These are phyloP conservation scores for Apamea monoglypha DNA, from an alignment of 2,888 invertebrate genomes.

Conservation along the genomic window DNA sequence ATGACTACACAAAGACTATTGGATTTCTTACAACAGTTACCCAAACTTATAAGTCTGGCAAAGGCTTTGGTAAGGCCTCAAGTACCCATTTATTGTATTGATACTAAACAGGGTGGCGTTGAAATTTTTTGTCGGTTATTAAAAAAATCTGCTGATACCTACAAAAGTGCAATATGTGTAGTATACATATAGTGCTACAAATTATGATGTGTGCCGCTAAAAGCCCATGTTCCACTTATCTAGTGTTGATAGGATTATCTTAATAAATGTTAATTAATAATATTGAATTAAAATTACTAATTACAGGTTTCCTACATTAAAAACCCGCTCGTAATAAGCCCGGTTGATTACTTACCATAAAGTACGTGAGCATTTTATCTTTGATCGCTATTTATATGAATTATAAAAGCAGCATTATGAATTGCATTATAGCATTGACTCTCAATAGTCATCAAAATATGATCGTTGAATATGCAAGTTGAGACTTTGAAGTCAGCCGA, in stretches of 20 bases:
- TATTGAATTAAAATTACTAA: constrained; percentile 18
- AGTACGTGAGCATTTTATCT: neutral
- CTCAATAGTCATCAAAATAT: neutral
- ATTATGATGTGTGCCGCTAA: neutral
- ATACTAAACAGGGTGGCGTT: too few relatives aligned
- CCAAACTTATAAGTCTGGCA: too few relatives aligned
- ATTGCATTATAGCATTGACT: neutral
- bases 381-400: neutral
- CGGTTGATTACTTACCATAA: constrained; percentile 18
- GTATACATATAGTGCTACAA: too few relatives aligned
- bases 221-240: constrained; percentile 23
- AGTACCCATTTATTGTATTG: too few relatives aligned
- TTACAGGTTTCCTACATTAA: neutral
- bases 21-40: too few relatives aligned
- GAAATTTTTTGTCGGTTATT: too few relatives aligned
- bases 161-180: too few relatives aligned
- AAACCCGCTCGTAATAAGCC: neutral
- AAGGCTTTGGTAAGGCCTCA: too few relatives aligned
- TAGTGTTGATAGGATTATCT: constrained; percentile 9
- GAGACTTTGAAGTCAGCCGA: neutral
- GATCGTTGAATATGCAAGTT: neutral
- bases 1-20: too few relatives aligned
- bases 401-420: neutral
- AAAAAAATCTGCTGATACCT: too few relatives aligned
- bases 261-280: constrained; percentile 24